These are phyloP conservation scores for Kuschelorhynchus macadamiae DNA, from an alignment of 2,888 invertebrate species.

Conservation along the genomic window DNA sequence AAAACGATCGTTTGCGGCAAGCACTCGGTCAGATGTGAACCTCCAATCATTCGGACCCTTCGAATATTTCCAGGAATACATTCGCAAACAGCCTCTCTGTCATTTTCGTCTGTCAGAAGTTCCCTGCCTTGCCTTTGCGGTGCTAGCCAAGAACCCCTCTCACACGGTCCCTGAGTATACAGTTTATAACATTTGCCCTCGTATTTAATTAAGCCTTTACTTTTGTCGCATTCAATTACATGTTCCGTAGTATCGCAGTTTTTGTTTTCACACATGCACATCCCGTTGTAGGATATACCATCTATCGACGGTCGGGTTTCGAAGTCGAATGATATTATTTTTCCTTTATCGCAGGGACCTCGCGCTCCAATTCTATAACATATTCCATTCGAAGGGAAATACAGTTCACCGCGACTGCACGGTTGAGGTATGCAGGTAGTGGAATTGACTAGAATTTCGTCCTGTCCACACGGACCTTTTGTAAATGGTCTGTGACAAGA, in stretches of 20 bases:
- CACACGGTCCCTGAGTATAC: conserved; percentile 84
- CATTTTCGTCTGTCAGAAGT: conserved; percentile 51
- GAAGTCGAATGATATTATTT: conserved; percentile 86
- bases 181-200: conserved; percentile 80
- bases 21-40: conserved; percentile 68
- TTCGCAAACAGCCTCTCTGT: conserved; percentile 67
- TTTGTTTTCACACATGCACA: conserved; percentile 77
- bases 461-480: conserved; percentile 80
- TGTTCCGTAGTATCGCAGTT: conserved; percentile 47
- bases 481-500: conserved; percentile 85
- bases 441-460: conserved; percentile 79
- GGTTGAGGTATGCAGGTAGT: conserved; percentile 80
- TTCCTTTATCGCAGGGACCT: conserved; percentile 81
- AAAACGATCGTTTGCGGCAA: conserved; percentile 76
- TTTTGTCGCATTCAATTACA: conserved; percentile 55
- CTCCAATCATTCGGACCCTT: conserved; percentile 62
- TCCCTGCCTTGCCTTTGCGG: conserved; percentile 68
- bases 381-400: conserved; percentile 79
- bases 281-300: conserved; percentile 86
- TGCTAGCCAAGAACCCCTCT: conserved; percentile 79
- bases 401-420: conserved; percentile 82
- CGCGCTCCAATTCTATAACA: conserved; percentile 85
- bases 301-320: conserved; percentile 83
- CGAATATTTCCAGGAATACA: conserved; percentile 78
- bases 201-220: conserved; percentile 74